Base-by-base conservation (phyloP, 2,113 vertebrate species). In the Toxotes chatareus region DNA sequence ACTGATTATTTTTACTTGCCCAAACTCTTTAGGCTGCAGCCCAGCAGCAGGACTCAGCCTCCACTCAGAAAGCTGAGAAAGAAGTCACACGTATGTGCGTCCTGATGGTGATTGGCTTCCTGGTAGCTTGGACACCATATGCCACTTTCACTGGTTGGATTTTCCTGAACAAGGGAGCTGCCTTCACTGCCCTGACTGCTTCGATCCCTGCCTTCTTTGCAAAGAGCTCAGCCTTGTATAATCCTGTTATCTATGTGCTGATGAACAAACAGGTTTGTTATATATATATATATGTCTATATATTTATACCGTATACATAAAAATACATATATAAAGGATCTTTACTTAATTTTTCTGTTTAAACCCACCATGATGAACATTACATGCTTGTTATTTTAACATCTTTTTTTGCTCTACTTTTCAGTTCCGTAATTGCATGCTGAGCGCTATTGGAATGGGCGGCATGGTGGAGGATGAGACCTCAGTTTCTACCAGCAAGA, bases 351-450 rank as follows among this genome's bases (percentile, higher is more conserved):
- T 31, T 31, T 44, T 46, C 11, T 19, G 1, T 72, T 42, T 36
- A 12, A n/a, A 44, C n/a, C 40, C 19, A 59, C 19, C 7, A 12
- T 7, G 4, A 4, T 36, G 46, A 23, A 69, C 32, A 62, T 53
- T 4, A 16, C 32, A n/a, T 27, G 1, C 14, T 51, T 7, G 10
- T 19, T 46, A 46, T 27, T 7, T 46, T 17, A 47, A 31, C 11
- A 11, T 12, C 4, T 7, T 6, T 47, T 27, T 11, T 65, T 61
- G 5, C 4, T 42, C 19, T 73, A 27, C 27, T 44, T 86, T 81
- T 85, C 90, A 97, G 96, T 97, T 97, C 92, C 93, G 95, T 90
- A 96, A 95, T 61, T 96, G 96, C 93, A 97, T 96, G 95, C 89
- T 97, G 80, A 92, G 86, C 78, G 94, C 96, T 0, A 86, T 96